Conservation (phyloP, 2,888 invertebrate species). For the Gari tellinella region DNA sequence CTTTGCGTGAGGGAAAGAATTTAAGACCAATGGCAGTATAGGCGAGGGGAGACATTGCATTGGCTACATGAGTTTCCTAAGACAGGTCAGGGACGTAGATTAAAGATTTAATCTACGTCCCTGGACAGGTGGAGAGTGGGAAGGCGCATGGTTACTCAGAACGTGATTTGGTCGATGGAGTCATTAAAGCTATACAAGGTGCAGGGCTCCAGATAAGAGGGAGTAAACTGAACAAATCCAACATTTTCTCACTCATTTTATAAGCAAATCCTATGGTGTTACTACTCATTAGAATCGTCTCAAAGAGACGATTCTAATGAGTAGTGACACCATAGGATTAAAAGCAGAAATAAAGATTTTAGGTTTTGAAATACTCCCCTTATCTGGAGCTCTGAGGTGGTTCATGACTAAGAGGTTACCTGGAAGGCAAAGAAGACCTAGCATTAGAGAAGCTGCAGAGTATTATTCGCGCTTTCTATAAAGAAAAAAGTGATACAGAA, state of each 20-base stretch:
- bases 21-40: constrained; percentile 29
- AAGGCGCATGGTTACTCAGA: constrained; percentile 2
- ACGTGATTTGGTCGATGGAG: constrained; percentile 18
- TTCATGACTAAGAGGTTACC: constrained; percentile 25
- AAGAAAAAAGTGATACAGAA: constrained; percentile 21
- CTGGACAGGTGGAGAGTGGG: constrained; percentile 20
- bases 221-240: too few relatives aligned
- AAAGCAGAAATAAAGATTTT: too few relatives aligned
- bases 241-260: too few relatives aligned
- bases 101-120: too few relatives aligned
- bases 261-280: too few relatives aligned
- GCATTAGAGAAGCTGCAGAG: neutral
- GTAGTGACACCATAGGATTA: too few relatives aligned
- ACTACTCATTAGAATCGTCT: too few relatives aligned
- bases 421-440: constrained; percentile 25
- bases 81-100: too few relatives aligned
- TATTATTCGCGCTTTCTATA: constrained; percentile 23
- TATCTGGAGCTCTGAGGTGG: too few relatives aligned
- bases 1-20: constrained; percentile 6
- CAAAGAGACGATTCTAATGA: too few relatives aligned
- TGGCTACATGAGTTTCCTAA: constrained; percentile 17
- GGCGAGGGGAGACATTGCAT: constrained; percentile 13
- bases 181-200: constrained; percentile 17
- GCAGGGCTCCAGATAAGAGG: too few relatives aligned
- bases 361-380: too few relatives aligned